Conservation (phyloP, 2,888 invertebrate species). For the Uropetala carovei region DNA sequence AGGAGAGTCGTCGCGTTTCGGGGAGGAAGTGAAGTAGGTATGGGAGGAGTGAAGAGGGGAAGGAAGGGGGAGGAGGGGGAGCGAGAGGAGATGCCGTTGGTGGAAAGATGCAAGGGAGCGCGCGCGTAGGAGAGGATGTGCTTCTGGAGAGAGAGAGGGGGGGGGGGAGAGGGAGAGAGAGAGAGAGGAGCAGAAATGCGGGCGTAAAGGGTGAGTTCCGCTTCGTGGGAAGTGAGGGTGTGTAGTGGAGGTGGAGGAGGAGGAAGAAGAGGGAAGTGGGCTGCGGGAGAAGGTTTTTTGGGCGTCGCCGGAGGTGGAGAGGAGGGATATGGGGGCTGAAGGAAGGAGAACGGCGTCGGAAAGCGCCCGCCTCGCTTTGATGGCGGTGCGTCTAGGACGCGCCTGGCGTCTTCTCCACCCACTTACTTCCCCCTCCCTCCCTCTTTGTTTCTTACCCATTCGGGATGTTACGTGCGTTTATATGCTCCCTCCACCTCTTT, state of each 20-base stretch:
- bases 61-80: background rate
- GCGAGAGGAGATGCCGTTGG: background rate
- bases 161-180: background rate
- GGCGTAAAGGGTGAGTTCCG: constrained; percentile 8
- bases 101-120: background rate
- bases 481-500: background rate
- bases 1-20: too few relatives aligned
- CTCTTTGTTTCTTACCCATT: background rate
- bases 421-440: background rate
- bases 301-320: background rate
- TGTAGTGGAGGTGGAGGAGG: too few relatives aligned
- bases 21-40: too few relatives aligned
- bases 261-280: background rate
- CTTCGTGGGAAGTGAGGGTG: too few relatives aligned
- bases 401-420: background rate
- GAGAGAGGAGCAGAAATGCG: background rate
- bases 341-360: background rate
- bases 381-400: constrained; percentile 11
- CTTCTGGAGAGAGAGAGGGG: background rate
- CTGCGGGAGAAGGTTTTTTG: background rate
- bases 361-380: constrained; percentile 1
- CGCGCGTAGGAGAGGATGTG: background rate
- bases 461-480: constrained; percentile 28
- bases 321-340: too few relatives aligned
- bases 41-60: background rate